Conservation (phyloP, 2,888 invertebrate species). For the Drosophila setosimentum region DNA sequence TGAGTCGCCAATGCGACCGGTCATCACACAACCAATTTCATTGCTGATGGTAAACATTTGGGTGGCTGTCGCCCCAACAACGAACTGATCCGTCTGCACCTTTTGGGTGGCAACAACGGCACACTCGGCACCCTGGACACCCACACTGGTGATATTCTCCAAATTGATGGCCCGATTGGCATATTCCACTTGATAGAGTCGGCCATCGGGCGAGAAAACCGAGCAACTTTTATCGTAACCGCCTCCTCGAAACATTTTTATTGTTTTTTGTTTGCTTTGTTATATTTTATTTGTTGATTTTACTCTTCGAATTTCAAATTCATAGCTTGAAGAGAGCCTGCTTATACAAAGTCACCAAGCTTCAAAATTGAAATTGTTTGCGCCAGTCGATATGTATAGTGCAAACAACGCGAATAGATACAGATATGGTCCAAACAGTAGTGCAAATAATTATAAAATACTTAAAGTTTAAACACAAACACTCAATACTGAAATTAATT, state of each 20-base stretch:
- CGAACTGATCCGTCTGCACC: background rate
- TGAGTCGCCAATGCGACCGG: background rate
- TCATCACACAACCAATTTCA: background rate
- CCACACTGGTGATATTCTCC: background rate
- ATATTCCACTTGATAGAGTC: background rate
- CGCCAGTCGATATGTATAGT: background rate
- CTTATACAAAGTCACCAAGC: background rate
- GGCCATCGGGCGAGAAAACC: background rate
- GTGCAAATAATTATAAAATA: background rate
- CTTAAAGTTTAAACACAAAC: accelerated
- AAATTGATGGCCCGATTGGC: background rate
- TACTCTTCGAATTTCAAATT: background rate
- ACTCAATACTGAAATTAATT: background rate
- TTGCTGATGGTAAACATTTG: background rate
- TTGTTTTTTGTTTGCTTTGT: background rate
- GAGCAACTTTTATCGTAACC: background rate
- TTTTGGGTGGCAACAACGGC: slow-evolving; percentile 2
- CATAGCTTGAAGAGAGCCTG: background rate
- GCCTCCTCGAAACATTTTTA: background rate
- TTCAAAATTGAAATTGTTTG: background rate
- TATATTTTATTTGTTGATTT: background rate
- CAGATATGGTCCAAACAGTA: background rate
- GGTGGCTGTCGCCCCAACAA: background rate
- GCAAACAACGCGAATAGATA: background rate
- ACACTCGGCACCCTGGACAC: background rate